These are phyloP conservation scores for Seriola rivoliana DNA, from an alignment of 2,113 vertebrate species.

Conservation along the genomic window DNA sequence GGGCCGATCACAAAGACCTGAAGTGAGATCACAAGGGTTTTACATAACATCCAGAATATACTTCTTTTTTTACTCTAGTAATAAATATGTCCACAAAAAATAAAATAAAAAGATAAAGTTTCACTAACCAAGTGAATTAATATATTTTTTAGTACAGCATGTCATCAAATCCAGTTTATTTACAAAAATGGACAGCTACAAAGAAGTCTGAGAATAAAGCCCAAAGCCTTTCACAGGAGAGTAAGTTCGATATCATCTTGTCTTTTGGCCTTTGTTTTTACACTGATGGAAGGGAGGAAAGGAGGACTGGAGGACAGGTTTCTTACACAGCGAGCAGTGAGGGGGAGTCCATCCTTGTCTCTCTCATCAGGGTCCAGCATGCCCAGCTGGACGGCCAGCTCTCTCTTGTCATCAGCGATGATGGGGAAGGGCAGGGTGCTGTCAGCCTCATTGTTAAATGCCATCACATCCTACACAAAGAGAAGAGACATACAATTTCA, in stretches of 20 bases:
- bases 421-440: slow-evolving; percentile 92
- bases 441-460: slow-evolving; percentile 80
- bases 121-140: neutral
- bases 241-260: neutral
- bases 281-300: too few species aligned
- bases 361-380: slow-evolving; percentile 97
- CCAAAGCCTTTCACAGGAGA: neutral
- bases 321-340: slow-evolving; percentile 94
- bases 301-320: too few species aligned
- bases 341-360: slow-evolving; percentile 90
- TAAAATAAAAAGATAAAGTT: neutral
- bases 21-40: slow-evolving; percentile 10
- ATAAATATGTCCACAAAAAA: neutral
- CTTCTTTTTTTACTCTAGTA: neutral
- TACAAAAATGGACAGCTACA: neutral
- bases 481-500: neutral
- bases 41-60: neutral
- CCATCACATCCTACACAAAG: slow-evolving; percentile 89
- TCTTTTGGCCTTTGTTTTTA: neutral
- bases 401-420: slow-evolving; percentile 92
- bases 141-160: neutral
- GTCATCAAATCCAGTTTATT: neutral
- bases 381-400: slow-evolving; percentile 90
- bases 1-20: slow-evolving; percentile 97
- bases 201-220: too few species aligned